Evolutionary conservation across 2,888 invertebrate genomes (phyloP).

Genomic region (Drosophila paramelanica): DNA sequence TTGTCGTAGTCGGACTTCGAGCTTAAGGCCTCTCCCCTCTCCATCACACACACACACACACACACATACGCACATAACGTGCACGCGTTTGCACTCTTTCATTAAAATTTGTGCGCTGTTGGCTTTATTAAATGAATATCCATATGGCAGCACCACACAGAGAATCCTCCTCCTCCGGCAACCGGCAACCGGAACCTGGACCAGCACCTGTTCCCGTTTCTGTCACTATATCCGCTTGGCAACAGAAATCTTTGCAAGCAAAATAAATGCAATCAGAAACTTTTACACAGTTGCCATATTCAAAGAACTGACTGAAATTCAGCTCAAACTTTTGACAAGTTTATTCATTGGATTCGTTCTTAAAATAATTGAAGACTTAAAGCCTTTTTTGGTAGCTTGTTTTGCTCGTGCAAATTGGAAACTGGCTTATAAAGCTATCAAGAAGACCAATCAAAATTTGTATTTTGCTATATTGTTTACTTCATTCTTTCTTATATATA

Average conservation of each 20-base stretch:
- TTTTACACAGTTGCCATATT: conserved; percentile 33
- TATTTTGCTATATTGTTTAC: too few species aligned
- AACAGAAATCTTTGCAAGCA: conserved; percentile 39
- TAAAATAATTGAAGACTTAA: not conserved
- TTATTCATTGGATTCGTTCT: not conserved
- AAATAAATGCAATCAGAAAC: conserved; percentile 64
- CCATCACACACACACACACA: not conserved
- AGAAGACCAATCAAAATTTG: too few species aligned
- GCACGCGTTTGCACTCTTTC: conserved; percentile 62
- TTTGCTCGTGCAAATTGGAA: too few species aligned
- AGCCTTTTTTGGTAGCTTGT: not conserved
- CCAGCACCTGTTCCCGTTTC: not conserved
- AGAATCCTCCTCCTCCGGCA: not conserved
- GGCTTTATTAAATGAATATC: conserved; percentile 77
- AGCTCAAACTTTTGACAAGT: not conserved
- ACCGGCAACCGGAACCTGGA: not conserved
- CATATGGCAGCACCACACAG: conserved; percentile 31
- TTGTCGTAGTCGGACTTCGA: conserved; percentile 17
- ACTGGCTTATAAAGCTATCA: too few species aligned
- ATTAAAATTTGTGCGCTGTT: conserved; percentile 71
- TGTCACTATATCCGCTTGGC: conserved; percentile 17
- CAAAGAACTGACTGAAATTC: conserved; percentile 34
- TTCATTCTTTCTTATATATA: too few species aligned
- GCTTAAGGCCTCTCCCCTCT: conserved; percentile 19
- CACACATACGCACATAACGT: conserved; percentile 32